Percentiles rank a stretch among this genome's conserved stretches.
phyloP scores from a whole-genome alignment of 2,113 vertebrate genomes.

The Rhodinocichla rosea region DNA sequence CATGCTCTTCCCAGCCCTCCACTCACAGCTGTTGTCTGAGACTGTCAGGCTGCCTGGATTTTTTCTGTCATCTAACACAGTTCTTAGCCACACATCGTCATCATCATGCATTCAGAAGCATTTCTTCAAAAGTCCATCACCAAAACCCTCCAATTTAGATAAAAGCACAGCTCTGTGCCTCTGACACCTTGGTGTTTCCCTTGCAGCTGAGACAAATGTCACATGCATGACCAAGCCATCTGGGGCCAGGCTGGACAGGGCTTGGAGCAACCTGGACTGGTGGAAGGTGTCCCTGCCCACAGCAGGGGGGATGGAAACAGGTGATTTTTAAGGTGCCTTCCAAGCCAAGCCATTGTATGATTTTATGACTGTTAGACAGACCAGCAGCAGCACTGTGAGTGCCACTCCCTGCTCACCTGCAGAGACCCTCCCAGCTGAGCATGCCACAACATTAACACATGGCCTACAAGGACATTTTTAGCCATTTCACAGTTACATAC shows the following conservation, averaged over 20 bases:
- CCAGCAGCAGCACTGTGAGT: rapidly evolving
- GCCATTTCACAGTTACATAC: neutral
- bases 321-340: neutral
- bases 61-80: neutral
- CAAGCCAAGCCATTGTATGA: neutral
- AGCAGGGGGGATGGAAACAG: neutral
- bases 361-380: neutral
- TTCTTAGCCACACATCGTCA: neutral
- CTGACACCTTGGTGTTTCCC: neutral
- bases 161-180: neutral
- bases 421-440: neutral
- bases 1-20: neutral
- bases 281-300: neutral
- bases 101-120: neutral
- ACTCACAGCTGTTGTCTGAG: neutral
- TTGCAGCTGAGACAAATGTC: too few relatives aligned
- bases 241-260: neutral
- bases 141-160: neutral
- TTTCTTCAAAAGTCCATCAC: neutral
- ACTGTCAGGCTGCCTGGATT: neutral
- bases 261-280: neutral
- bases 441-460: neutral
- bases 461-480: neutral
- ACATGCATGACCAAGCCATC: neutral
- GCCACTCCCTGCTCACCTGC: neutral